Evolutionary conservation across 2,797 vertebrate species (phyloP).

Genomic region (Typhlichthys subterraneus): DNA sequence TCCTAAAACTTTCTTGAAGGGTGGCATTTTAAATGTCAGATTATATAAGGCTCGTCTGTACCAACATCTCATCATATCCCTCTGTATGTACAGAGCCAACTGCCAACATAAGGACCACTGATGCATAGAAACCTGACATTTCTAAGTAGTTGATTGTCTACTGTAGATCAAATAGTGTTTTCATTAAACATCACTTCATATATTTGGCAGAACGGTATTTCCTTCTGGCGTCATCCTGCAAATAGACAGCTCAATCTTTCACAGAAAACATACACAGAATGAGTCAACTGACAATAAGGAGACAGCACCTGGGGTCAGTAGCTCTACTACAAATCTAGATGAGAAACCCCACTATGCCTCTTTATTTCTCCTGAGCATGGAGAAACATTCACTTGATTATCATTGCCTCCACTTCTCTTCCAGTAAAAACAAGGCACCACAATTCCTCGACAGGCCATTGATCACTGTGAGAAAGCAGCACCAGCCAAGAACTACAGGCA

Average conservation of each 20-base stretch:
- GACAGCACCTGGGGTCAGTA: neutral
- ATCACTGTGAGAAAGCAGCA: conserved; percentile 29
- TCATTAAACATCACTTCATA: too few species aligned
- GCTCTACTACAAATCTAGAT: neutral
- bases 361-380: conserved; percentile 11
- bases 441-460: conserved; percentile 13
- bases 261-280: neutral
- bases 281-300: neutral
- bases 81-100: neutral
- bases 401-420: conserved; percentile 18
- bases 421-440: conserved; percentile 18
- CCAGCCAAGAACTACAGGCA: conserved; percentile 24
- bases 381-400: conserved; percentile 33
- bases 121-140: neutral
- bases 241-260: neutral
- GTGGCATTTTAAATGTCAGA: too few species aligned
- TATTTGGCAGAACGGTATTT: too few species aligned
- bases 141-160: neutral
- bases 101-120: neutral
- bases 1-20: too few species aligned
- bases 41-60: too few species aligned
- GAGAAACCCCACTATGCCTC: conserved; percentile 2
- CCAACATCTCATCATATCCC: too few species aligned
- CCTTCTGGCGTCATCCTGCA: neutral
- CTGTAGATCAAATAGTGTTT: too few species aligned